Evolutionary conservation across 2,113 vertebrate species (phyloP).

Genomic region (Psettodes erumei): DNA sequence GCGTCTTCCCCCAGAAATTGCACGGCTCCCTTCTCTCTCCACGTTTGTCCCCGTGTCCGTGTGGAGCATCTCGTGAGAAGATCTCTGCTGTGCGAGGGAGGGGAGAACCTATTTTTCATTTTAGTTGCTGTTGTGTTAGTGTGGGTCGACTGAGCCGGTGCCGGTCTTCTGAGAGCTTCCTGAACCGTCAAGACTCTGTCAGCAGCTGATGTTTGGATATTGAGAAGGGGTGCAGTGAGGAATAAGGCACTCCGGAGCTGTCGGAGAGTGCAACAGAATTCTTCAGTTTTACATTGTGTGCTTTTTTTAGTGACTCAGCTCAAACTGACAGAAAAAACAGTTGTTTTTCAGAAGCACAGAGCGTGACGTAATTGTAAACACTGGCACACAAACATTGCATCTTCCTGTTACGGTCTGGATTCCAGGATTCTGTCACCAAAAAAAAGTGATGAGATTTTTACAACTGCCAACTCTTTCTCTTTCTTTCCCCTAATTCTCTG

Average conservation of each 20-base stretch:
- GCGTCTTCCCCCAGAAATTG: conserved; percentile 33
- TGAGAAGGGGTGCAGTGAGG: not conserved
- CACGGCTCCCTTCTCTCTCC: conserved; percentile 14
- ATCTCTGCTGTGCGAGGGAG: not conserved
- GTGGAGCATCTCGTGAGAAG: conserved; percentile 31
- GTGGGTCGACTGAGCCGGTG: conserved; percentile 7
- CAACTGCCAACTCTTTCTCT: conserved; percentile 10
- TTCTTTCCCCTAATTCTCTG: conserved; percentile 7
- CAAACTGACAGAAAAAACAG: not conserved
- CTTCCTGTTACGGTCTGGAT: not conserved
- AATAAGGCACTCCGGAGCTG: conserved; percentile 20
- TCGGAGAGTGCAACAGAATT: conserved; percentile 7
- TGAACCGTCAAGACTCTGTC: conserved; percentile 37
- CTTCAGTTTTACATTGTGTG: conserved; percentile 6
- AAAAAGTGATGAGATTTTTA: not conserved
- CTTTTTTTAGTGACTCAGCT: not conserved
- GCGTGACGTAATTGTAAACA: not conserved
- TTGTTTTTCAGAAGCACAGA: not conserved
- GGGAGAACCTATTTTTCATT: not conserved
- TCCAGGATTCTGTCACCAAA: not conserved
- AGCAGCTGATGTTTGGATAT: conserved; percentile 40
- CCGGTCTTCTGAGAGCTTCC: conserved; percentile 22
- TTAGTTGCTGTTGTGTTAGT: not conserved
- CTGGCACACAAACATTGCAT: not conserved
- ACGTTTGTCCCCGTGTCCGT: conserved; percentile 20